Evolutionary conservation across 2,888 invertebrate genomes (phyloP), one percentile per base, ranked within the genome.

Genomic region (Eurytoma adleriae): DNA sequence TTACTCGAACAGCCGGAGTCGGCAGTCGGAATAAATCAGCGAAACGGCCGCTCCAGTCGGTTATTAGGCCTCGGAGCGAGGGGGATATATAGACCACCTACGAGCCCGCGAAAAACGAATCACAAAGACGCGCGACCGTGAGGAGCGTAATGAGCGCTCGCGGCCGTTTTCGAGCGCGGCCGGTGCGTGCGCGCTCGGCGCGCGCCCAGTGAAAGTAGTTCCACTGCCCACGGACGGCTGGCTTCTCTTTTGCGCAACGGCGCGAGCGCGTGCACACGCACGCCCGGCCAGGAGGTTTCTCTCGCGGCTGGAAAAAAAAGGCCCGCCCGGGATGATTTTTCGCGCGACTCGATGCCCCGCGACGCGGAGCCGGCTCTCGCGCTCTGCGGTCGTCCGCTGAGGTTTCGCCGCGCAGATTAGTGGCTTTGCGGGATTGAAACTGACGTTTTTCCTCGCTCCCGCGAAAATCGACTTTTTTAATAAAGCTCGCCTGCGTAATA

Each of bases 31-130:
- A 54, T 54, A 54, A 54, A 68, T 68, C 68, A 68, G 52, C 68
- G 54, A 54, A 68, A 68, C 68, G 57, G 69, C 69, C 27, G 56
- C 69, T 56, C 69, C 57, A 57, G 56, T 56, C 40, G 40, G 40
- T 40, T 40, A 40, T 61, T 40, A 59, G 71, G 61, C 27, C 54
- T 18, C 61, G 62, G 52, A 56, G 61, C n/a, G 20, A 64, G 52
- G 40, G 61, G 12, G 20, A 64, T 18, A 64, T 74, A 74, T 66
- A 74, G 73, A 68, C 76, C 69, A 69, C 76, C 76, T 69, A 62
- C 68, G 62, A 76, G 40, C n/a, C 48, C 48, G 13, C 40, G 48
- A 48, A 24, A 27, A 27, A 27, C 24, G 18, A 68, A 48, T 24
- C 7, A 59, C 2, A 18, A 48, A 59, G 50, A 59, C 18, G 24